Evolutionary conservation across 2,113 vertebrate species (phyloP), one percentile per base, ranked within the genome.

Genomic region (Paracanthobrama guichenoti): DNA sequence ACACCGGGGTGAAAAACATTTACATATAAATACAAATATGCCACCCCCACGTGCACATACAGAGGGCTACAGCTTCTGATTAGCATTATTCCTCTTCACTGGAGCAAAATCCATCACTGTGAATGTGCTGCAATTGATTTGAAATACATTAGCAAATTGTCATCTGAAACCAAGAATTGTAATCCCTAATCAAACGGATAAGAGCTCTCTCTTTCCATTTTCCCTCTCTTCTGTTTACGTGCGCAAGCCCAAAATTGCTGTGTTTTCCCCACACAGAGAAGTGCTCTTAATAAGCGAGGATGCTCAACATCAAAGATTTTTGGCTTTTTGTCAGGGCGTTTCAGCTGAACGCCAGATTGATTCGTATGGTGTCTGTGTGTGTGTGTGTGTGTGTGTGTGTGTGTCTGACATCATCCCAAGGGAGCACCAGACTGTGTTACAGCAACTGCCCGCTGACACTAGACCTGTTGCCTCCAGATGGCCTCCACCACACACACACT

Each of bases 11-110:
- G 90, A 92, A 92, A 92, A 92, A 92, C 91, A 94, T 93, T 93
- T 92, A 92, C 93, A 94, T 93, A 93, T 90, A 93, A 93, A 94
- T 92, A 92, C 90, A 79, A 92, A 92, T 91, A 90, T 89, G 89
- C 91, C 64, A 53, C 28, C 16, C 4, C 82, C 31, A n/a, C n/a
- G n/a, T n/a, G n/a, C 57, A 26, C 31, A 44, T 14, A 55, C 28
- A 67, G 20, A 53, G 12, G 6, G 28, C 79, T n/a, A n/a, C 28
- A 67, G 8, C 44, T 42, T 26, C 42, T 39, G 53, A 80, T 62
- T 85, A 59, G 31, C 66, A 82, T 55, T 24, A 71, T 82, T 82
- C 79, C 64, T 69, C 64, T 71, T 39, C 31, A 82, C 66, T 16
- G 57, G 64, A 57, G 46, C 28, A 35, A 81, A 81, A 71, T 81